Evolutionary conservation across 2,113 vertebrate genomes (phyloP).

Genomic region (Phylloscopus trochiloides): DNA sequence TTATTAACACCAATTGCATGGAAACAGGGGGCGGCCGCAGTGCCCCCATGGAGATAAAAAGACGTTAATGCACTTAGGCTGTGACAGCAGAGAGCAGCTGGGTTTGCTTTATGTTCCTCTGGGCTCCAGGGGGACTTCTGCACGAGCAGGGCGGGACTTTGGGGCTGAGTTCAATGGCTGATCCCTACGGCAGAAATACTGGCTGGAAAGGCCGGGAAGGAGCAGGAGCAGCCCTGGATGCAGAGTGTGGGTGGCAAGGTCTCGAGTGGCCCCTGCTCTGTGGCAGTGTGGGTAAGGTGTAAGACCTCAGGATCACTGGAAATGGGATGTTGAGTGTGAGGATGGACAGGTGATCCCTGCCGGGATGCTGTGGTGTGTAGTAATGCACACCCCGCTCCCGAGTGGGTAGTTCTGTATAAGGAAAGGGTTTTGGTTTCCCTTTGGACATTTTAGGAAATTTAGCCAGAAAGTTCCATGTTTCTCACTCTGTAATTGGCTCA

Average conservation of each 20-base stretch:
- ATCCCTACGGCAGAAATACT: background rate
- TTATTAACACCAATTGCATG: slow-evolving; percentile 24
- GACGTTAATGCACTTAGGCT: slow-evolving; percentile 47
- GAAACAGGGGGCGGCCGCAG: background rate
- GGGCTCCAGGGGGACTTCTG: background rate
- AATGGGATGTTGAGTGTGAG: background rate
- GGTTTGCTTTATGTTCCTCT: slow-evolving; percentile 22
- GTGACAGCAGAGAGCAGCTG: slow-evolving; percentile 36
- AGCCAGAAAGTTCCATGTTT: too few relatives aligned
- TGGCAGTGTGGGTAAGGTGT: rapidly evolving
- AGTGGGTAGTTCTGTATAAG: too few relatives aligned
- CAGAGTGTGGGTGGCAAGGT: rapidly evolving
- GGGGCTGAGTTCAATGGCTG: background rate
- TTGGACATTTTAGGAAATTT: too few relatives aligned
- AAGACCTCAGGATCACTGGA: rapidly evolving
- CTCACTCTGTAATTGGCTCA: too few relatives aligned
- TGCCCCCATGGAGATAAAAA: slow-evolving; percentile 27
- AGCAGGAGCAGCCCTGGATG: rapidly evolving
- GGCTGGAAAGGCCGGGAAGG: background rate
- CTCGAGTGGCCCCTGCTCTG: rapidly evolving
- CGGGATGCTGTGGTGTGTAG: too few relatives aligned
- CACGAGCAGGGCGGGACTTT: background rate
- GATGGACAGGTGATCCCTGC: background rate
- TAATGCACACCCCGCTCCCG: too few relatives aligned
- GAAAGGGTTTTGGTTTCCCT: too few relatives aligned